Evolutionary conservation across 2,797 vertebrate genomes (phyloP).

Genomic region (Platyrinchus mystaceus): DNA sequence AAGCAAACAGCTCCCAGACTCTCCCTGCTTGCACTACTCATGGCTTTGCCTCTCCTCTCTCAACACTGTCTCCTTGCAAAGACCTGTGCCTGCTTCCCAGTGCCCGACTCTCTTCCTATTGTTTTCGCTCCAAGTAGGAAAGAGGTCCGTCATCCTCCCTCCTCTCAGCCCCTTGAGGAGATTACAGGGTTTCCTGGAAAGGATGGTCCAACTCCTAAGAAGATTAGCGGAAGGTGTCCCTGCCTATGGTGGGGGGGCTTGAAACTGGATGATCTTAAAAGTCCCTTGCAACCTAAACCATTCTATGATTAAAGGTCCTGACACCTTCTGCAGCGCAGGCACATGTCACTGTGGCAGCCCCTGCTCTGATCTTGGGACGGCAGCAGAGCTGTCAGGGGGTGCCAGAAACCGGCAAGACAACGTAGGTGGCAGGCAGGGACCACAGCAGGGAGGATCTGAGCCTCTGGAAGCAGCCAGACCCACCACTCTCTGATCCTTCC

Average conservation of each 20-base stretch:
- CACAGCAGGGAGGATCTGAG: background rate
- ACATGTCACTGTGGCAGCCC: background rate
- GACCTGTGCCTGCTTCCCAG: background rate
- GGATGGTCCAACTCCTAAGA: background rate
- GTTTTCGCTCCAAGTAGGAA: background rate
- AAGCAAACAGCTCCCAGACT: background rate
- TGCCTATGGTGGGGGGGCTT: background rate
- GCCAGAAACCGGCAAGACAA: background rate
- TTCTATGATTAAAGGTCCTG: background rate
- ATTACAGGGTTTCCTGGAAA: conserved; percentile 21
- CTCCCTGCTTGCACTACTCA: background rate
- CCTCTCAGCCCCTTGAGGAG: background rate
- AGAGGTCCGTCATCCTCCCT: background rate
- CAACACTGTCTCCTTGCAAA: background rate
- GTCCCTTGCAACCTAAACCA: background rate
- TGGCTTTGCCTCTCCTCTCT: background rate
- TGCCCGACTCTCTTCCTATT: background rate
- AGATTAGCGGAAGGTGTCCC: background rate
- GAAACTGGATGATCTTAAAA: background rate
- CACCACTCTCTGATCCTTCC: background rate
- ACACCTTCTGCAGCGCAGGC: background rate
- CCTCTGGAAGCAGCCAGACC: background rate
- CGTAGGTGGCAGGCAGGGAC: background rate
- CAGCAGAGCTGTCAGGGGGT: rapidly evolving
- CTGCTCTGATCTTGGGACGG: background rate